Percentiles rank a stretch among this genome's conserved stretches.
phyloP scores from a whole-genome alignment of 1,140 invertebrate genomes.

The Agraylea sexmaculata region DNA sequence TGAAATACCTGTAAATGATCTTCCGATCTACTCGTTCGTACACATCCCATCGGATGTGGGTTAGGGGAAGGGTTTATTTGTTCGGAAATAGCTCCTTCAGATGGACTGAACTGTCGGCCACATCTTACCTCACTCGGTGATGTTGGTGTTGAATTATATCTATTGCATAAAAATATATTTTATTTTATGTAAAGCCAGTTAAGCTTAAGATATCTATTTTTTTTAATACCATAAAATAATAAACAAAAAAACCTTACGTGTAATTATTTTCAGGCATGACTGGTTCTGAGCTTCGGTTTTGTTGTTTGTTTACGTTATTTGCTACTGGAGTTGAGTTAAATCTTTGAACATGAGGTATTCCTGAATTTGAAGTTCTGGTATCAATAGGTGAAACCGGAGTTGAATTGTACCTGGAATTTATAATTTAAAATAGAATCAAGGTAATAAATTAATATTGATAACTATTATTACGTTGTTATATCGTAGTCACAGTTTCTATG shows the following conservation, averaged over 20 bases:
- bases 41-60: slow-evolving; percentile 32
- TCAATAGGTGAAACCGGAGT: slow-evolving; percentile 38
- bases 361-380: slow-evolving; percentile 26
- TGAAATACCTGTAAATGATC: slow-evolving; percentile 63
- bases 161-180: slow-evolving; percentile 16
- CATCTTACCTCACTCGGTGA: slow-evolving; percentile 59
- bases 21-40: slow-evolving; percentile 72
- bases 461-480: slow-evolving; percentile 16
- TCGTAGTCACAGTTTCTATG: slow-evolving; percentile 20
- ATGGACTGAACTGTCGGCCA: slow-evolving; percentile 22
- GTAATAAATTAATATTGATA: background rate
- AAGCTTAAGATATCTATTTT: background rate
- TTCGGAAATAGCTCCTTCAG: slow-evolving; percentile 27
- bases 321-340: slow-evolving; percentile 39
- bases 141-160: slow-evolving; percentile 65
- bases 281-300: slow-evolving; percentile 23
- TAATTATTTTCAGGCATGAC: slow-evolving; percentile 23
- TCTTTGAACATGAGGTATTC: slow-evolving; percentile 32
- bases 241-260: slow-evolving; percentile 12
- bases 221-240: background rate
- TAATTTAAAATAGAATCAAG: no score
- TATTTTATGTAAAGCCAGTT: background rate
- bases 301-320: slow-evolving; percentile 29
- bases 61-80: slow-evolving; percentile 23
- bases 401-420: slow-evolving; percentile 36